These are phyloP conservation scores for Umimayanthus chanpuru DNA, from an alignment of 92 coral and sea anemone genomes.

Conservation along the genomic window DNA sequence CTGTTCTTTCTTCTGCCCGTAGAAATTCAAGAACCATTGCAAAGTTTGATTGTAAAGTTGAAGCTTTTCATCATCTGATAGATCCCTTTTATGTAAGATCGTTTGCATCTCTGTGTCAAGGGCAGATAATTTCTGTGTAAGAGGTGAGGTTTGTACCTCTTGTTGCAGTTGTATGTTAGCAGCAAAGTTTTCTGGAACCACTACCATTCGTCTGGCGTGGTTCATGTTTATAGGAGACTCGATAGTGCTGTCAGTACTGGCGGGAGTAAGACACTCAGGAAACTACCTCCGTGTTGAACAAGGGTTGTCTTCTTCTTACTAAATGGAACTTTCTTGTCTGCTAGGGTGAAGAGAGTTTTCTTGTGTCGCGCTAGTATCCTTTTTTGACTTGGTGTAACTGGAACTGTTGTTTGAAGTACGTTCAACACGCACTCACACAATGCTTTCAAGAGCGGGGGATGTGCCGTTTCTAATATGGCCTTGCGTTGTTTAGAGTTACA, in stretches of 20 bases:
- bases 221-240: neutral
- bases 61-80: too few relatives aligned
- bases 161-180: too few relatives aligned
- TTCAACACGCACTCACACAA: conserved; percentile 3
- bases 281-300: conserved; percentile 22
- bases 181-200: neutral
- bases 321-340: neutral
- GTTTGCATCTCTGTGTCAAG: too few relatives aligned
- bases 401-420: neutral
- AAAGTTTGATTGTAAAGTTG: too few relatives aligned
- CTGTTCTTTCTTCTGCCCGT: too few relatives aligned
- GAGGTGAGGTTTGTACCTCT: too few relatives aligned
- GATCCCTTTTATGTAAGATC: too few relatives aligned
- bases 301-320: neutral
- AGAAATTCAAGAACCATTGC: too few relatives aligned
- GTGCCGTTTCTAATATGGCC: neutral
- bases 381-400: neutral
- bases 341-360: neutral
- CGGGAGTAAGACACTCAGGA: neutral
- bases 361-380: neutral
- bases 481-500: conserved; percentile 1
- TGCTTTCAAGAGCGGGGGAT: neutral
- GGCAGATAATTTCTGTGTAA: too few relatives aligned
- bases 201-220: neutral
- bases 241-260: too few relatives aligned